Evolutionary conservation across 2,113 vertebrate species (phyloP), one percentile per base, ranked within the genome.

Genomic region (Sitta europaea): DNA sequence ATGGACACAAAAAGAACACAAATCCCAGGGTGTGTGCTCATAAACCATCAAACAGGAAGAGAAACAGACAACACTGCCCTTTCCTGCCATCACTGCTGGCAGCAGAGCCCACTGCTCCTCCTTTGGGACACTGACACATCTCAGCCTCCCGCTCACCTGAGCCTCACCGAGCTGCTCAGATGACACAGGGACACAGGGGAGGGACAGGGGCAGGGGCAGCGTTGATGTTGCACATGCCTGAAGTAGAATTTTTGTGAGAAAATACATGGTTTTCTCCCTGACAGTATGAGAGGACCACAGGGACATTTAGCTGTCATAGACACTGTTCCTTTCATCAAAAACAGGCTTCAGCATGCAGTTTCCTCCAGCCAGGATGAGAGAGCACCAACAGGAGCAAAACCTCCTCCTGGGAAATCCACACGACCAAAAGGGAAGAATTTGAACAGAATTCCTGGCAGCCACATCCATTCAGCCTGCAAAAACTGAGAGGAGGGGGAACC

Each of bases 401-500:
- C 65, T 67, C 51, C 81, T 81, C 48, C 57, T 23, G 51, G 31
- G 27, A 62, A 33, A 70, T 54, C 3, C 42, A 58, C n/a, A 50
- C 22, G 86, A 50, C 12, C 54, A 48, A 76, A 72, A 57, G 67
- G 68, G 65, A 89, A 70, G 78, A 27, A 53, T 29, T 11, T 33
- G 31, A 21, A 43, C 31, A 12, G 27, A 76, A 31, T 16, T 68
- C 48, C 53, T 70, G 50, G 42, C 62, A 45, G 21, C 29, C 17
- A 40, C 42, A 61, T 50, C 61, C 36, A 57, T 31, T 40, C 70
- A 61, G 27, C 15, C 42, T 55, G 23, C 19, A 68, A 82, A 81
- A 72, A 11, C 13, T 2, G 0, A 19, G 62, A 77, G 35, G 11
- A 58, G 14, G 2, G 5, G 5, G 2, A 1, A 29, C 2, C 22